A percentile compares a stretch with the other conserved stretches of the same genome.
These are phyloP conservation scores for Psix sp. DNA, from an alignment of 1,140 invertebrate genomes.

Conservation along the genomic window DNA sequence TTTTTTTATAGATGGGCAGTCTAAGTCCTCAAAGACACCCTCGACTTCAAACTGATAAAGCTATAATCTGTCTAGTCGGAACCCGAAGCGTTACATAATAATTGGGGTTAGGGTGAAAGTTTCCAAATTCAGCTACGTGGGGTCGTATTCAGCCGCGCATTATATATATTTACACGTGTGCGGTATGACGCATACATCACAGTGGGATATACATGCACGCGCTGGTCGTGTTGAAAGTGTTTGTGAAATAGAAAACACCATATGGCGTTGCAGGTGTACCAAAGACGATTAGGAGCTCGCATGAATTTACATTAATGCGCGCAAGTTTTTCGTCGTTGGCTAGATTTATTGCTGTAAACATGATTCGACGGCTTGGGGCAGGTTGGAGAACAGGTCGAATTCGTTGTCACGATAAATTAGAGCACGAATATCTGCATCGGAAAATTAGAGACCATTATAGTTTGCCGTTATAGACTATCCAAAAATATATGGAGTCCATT, in stretches of 20 bases:
- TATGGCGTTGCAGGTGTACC: constrained; percentile 76
- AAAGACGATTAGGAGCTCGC: constrained; percentile 73
- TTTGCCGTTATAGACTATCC: constrained; percentile 37
- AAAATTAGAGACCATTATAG: constrained; percentile 52
- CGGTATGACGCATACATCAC: constrained; percentile 46
- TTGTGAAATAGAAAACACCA: constrained; percentile 72
- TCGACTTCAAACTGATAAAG: constrained; percentile 74
- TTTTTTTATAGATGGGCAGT: constrained; percentile 43
- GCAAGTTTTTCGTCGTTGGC: constrained; percentile 70
- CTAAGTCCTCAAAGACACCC: constrained; percentile 57
- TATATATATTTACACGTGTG: constrained; percentile 61
- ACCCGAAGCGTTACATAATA: constrained; percentile 60
- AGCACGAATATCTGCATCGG: constrained; percentile 38
- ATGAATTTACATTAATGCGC: constrained; percentile 76
- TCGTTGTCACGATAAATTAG: constrained; percentile 51
- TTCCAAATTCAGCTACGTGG: constrained; percentile 65
- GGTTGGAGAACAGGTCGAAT: constrained; percentile 44
- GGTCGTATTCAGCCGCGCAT: constrained; percentile 52
- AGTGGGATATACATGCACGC: constrained; percentile 16
- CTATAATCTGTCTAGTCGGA: constrained; percentile 72
- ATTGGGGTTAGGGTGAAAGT: constrained; percentile 67
- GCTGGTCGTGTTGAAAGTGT: constrained; percentile 38
- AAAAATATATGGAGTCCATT: constrained; percentile 49
- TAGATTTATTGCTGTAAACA: constrained; percentile 73
- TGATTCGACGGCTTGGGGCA: constrained; percentile 63